Base-by-base conservation (phyloP, 1,140 invertebrate species). In the Whitmania pigra region DNA sequence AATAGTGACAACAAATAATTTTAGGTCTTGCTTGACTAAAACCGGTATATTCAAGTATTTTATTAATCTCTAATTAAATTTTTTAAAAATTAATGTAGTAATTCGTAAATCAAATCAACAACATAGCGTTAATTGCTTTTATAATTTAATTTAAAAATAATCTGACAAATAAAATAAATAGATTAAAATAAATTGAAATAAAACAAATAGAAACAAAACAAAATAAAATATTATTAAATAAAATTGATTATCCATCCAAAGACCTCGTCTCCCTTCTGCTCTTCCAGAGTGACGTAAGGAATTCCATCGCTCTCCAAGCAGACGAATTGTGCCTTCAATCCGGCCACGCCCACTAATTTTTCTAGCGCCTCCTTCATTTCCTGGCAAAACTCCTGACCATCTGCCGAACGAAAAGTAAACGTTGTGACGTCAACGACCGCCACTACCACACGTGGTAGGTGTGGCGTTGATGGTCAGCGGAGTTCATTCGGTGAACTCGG, bases 291-390 rank as follows among this genome's bases (percentile, higher is more conserved):
- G 74, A 93, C 87, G 77, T 89, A 86, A 68, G 90, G 89, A 55
- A 89, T 82, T 67, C 87, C 88, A 75, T 87, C 86, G 75, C 89
- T 87, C 74, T 88, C 88, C 78, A 91, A 91, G 74, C 87, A 89
- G 75, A 88, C 88, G 73, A 95, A 87, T 83, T 93, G 89, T 73
- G 91, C 91, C 85, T 93, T 90, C 74, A 93, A 85, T 75, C 93
- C 84, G 78, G 89, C 87, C 71, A 88, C 88, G 76, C 86, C 86
- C 72, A 89, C 90, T 76, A 94, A 82, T 75, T 88, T 87, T 76
- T 87, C 87, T 79, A 94, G 87, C 76, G 89, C 84, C 69, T 86
- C 84, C 69, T 86, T 87, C 36, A 91, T 89, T 80, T 91, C 89
- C 72, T 86, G 80, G 75, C 86, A 77, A 75, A 79, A 82, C 67